Evolutionary conservation across 2,797 vertebrate genomes (phyloP).

Genomic region (Sebastes cheni): DNA sequence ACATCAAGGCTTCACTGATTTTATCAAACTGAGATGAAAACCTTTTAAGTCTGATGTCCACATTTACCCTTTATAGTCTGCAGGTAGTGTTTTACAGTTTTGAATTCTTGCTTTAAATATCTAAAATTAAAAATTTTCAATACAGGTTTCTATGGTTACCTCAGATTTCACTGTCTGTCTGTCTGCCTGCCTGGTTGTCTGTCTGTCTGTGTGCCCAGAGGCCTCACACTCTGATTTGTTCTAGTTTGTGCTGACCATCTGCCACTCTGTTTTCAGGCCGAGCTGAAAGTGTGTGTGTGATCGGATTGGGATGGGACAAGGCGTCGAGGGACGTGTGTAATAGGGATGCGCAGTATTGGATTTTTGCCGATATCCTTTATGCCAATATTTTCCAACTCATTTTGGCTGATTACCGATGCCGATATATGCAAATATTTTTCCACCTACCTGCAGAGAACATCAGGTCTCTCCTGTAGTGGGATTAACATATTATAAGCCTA

Average conservation of each 20-base stretch:
- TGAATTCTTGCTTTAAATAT: background rate
- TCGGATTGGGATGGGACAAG: background rate
- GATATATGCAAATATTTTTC: too few relatives aligned
- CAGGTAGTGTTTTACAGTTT: background rate
- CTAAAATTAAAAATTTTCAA: background rate
- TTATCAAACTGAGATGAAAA: background rate
- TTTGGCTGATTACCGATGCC: too few relatives aligned
- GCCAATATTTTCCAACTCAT: too few relatives aligned
- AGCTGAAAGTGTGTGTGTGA: background rate
- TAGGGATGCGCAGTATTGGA: background rate
- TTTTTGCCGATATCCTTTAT: too few relatives aligned
- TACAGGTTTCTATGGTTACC: background rate
- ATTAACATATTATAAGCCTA: too few relatives aligned
- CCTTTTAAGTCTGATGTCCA: background rate
- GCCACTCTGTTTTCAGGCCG: background rate
- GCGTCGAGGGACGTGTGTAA: background rate
- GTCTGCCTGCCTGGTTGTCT: too few relatives aligned
- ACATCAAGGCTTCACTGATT: background rate
- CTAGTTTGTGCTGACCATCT: slow-evolving; percentile 19
- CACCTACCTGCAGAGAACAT: too few relatives aligned
- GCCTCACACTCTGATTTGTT: slow-evolving; percentile 6
- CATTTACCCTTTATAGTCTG: background rate
- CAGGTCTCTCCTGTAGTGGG: too few relatives aligned
- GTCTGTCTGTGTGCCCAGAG: background rate
- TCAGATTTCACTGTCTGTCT: background rate